Base-by-base conservation (phyloP, 2,113 vertebrate species). In the Gopherus evgoodei region DNA sequence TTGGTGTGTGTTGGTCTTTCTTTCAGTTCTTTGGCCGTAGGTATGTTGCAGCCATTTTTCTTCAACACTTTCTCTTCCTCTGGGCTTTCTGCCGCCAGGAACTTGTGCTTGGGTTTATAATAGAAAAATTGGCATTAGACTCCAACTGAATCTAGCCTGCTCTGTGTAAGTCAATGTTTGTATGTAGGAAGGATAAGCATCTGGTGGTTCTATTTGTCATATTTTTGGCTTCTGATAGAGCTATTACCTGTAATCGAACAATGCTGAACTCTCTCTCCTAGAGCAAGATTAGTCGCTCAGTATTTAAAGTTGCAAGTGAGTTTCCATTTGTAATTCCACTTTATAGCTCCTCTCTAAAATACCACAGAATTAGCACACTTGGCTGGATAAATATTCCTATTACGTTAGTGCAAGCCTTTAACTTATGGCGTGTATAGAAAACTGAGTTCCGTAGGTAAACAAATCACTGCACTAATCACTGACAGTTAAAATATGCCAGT, bases 101-200 rank as follows among this genome's bases (percentile, higher is more conserved):
- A 5, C 0, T 44, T 57, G 56, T 53, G 27, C 53, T 54, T 53
- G 19, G 3, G 12, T 54, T 50, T 42, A 79, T 5, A 0, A 2
- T 13, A n/a, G 52, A 21, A 57, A 89, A 79, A 52, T 0, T 65
- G 31, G 1, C 9, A 1, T 38, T 47, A 47, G 22, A 35, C 56
- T 84, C 80, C 7, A 52, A 47, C 81, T 87, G 80, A 76, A 6
- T 5, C 19, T 42, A 92, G 31, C 17, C 25, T 35, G 13, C 62
- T 11, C 27, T 83, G 44, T 29, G 2, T 72, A 31, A 69, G 35
- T 38, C 8, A 5, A 21, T n/a, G 35, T 69, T 69, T 10, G 4
- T 38, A 5, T 5, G 65, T 38, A 69, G 35, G 14, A n/a, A 21
- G 35, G 21, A 69, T n/a, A 17, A 38, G 2, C 4, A 69, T 69